These are phyloP conservation scores for Martes flavigula DNA, from an alignment of 2,797 vertebrate genomes.

Conservation along the genomic window DNA sequence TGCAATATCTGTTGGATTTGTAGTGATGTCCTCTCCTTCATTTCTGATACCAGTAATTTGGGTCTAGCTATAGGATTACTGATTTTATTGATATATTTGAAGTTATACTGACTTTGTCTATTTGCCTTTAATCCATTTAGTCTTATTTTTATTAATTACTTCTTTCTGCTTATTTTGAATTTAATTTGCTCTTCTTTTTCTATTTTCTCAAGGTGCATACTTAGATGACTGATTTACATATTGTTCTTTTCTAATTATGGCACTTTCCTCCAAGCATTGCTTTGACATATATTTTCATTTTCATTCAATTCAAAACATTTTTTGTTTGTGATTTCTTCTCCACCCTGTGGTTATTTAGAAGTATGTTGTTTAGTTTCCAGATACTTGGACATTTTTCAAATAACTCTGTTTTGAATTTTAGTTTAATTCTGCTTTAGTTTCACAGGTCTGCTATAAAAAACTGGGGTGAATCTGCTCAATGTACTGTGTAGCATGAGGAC, in stretches of 20 bases:
- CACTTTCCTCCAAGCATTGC: not conserved
- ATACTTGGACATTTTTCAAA: not conserved
- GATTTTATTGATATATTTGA: not conserved
- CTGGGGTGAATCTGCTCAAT: not conserved
- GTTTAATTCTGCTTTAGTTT: not conserved
- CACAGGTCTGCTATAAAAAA: not conserved
- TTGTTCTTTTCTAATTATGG: not conserved
- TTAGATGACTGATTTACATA: not conserved
- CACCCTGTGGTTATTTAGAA: not conserved
- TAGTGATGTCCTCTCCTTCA: not conserved
- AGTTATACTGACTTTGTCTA: not conserved
- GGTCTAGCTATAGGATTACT: not conserved
- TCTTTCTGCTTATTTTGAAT: not conserved
- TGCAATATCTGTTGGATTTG: not conserved
- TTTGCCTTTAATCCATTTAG: not conserved
- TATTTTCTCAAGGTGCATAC: not conserved
- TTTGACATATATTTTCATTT: not conserved
- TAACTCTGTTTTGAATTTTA: not conserved
- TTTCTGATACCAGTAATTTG: not conserved
- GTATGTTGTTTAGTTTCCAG: not conserved
- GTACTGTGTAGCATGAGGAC: not conserved
- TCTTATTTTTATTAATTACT: not conserved
- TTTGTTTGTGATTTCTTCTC: not conserved
- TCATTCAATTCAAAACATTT: not conserved
- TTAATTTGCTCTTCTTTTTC: not conserved